Base-by-base conservation (phyloP, 2,888 invertebrate species). In the Aleiodes alternator region DNA sequence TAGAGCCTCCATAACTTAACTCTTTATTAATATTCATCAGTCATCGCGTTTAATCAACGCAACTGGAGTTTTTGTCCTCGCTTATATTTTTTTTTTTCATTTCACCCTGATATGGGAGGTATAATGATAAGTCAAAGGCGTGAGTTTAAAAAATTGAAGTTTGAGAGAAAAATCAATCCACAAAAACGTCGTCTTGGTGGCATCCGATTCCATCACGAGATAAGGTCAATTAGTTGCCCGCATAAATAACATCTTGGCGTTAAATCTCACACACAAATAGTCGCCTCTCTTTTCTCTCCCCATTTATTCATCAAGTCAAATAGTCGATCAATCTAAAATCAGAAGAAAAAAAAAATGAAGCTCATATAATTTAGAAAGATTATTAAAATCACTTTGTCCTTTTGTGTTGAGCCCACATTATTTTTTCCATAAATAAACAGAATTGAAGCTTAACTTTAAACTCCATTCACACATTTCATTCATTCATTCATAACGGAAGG, bases 191-290 rank as follows among this genome's bases (percentile, higher is more conserved):
- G 43, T 55, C 38, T 48, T 12, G 43, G 53, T 43, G 51, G 43
- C 51, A 72, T 55, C 55, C 43, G 72, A 64, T 72, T 55, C 64
- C 23, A 55, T n/a, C 34, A 43, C 64, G 55, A 53, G 72, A 72
- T 72, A 72, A 66, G 72, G 66, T 72, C 72, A 72, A 72, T 66
- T 72, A 66, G 72, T 43, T 72, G 64, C 72, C 72, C 72, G 72
- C 72, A 72, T 72, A 66, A 72, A 72, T 72, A 72, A 72, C 55
- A 23, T 64, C 51, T 55, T 53, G 66, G 72, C 48, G 72, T 66
- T 53, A 72, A 72, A 72, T 72, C 72, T 72, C 38, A 72, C 48
- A 72, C 66, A 72, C 38, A 72, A 29, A 66, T 43, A 59, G 23
- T 6, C 7, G 34, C 11, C 7, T n/a, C 29, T 7, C 57, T 38